These are phyloP conservation scores for Nebria brevicollis DNA, from an alignment of 2,888 invertebrate species.

Conservation along the genomic window DNA sequence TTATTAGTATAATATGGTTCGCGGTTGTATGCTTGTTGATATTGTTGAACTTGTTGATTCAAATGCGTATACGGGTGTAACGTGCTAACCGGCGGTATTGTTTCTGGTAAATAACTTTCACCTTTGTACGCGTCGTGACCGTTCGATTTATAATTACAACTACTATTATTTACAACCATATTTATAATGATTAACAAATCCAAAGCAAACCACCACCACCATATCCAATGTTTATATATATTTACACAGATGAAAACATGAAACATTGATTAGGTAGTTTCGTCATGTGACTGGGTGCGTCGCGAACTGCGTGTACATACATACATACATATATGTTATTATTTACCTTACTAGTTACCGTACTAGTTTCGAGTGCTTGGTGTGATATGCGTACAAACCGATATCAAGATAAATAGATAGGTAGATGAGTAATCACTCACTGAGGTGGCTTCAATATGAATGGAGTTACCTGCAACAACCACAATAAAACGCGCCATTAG, in stretches of 20 bases:
- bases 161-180: conserved; percentile 53
- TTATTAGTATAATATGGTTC: not conserved
- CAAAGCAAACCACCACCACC: not conserved
- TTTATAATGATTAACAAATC: conserved; percentile 47
- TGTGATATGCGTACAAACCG: too few relatives aligned
- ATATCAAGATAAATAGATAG: not conserved
- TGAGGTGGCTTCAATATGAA: not conserved
- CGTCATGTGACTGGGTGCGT: too few relatives aligned
- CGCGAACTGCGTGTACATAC: not conserved
- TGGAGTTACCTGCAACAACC: conserved; percentile 24
- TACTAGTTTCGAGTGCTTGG: too few relatives aligned
- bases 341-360: too few relatives aligned
- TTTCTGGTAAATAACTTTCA: not conserved
- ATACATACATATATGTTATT: not conserved
- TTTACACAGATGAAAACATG: conserved; percentile 37
- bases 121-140: not conserved
- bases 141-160: conserved; percentile 52
- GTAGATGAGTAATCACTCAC: not conserved
- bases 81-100: not conserved
- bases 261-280: conserved; percentile 5
- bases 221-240: conserved; percentile 19
- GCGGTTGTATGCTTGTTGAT: conserved; percentile 2
- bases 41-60: conserved; percentile 10
- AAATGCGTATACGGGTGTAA: conserved; percentile 4
- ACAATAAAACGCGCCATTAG: not conserved